phyloP scores from a whole-genome alignment of 2,888 invertebrate species.

The Heliconius hortense region DNA sequence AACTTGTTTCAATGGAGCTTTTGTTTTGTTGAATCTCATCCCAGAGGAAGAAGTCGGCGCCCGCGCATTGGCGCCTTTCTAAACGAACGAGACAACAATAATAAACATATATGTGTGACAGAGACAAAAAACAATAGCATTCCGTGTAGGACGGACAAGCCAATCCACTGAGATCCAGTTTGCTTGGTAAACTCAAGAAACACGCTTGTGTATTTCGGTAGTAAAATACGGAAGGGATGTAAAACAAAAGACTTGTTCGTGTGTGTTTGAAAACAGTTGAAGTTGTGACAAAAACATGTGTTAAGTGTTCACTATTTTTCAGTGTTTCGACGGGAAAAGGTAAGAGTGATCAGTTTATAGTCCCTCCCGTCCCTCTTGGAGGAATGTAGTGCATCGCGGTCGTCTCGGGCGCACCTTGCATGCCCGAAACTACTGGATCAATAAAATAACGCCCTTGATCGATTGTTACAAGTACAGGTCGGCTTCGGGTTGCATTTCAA shows the following conservation, averaged over 20 bases:
- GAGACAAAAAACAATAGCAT: conserved; percentile 68
- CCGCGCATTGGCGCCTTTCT: conserved; percentile 78
- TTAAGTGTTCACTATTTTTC: conserved; percentile 42
- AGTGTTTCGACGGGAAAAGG: conserved; percentile 58
- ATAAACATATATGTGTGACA: conserved; percentile 48
- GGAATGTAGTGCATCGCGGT: conserved; percentile 72
- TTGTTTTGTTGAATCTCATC: conserved; percentile 72
- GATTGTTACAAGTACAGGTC: conserved; percentile 40
- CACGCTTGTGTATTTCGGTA: conserved; percentile 59
- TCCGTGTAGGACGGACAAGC: conserved; percentile 65
- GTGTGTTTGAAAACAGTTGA: conserved; percentile 57
- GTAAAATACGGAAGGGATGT: conserved; percentile 65
- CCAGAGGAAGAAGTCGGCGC: conserved; percentile 77
- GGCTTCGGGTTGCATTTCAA: conserved; percentile 32
- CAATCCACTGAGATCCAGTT: conserved; percentile 77
- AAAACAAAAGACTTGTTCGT: conserved; percentile 65
- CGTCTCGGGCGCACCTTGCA: conserved; percentile 76
- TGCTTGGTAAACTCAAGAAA: conserved; percentile 68
- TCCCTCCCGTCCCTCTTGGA: conserved; percentile 76
- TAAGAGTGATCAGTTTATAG: conserved; percentile 77
- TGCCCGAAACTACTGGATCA: conserved; percentile 46
- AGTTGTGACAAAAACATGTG: conserved; percentile 62
- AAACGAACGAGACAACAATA: conserved; percentile 56
- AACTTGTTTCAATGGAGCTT: conserved; percentile 77
- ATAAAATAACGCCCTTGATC: conserved; percentile 41